These are phyloP conservation scores for Anthopleura sola DNA, from an alignment of 64 coral and sea anemone genomes.

Conservation along the genomic window DNA sequence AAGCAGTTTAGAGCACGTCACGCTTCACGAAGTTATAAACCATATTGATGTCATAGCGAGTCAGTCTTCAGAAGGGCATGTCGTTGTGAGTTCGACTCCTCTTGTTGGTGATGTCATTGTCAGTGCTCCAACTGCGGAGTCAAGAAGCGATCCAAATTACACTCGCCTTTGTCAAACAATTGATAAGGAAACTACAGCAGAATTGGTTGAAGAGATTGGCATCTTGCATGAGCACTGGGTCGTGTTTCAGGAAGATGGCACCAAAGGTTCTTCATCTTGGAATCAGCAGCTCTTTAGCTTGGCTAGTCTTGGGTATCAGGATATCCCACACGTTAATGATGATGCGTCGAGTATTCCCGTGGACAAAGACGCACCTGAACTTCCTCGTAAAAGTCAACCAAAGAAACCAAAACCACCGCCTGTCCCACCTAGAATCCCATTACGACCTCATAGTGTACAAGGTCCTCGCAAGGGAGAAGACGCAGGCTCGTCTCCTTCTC, in stretches of 20 bases:
- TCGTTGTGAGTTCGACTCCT: background rate
- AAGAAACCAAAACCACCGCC: background rate
- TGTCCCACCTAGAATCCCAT: background rate
- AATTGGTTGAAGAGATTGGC: background rate
- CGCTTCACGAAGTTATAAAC: background rate
- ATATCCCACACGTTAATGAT: background rate
- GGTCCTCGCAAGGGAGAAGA: background rate
- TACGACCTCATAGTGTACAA: background rate
- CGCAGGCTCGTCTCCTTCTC: background rate
- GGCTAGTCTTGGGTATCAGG: background rate
- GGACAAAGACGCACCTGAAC: background rate
- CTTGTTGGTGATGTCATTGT: background rate
- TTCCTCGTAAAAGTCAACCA: background rate
- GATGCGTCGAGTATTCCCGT: background rate
- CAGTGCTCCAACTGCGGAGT: background rate
- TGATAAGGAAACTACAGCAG: background rate
- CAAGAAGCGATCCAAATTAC: background rate
- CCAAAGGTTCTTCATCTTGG: background rate
- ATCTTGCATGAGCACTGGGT: background rate
- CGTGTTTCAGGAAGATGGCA: slow-evolving; percentile 4
- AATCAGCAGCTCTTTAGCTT: background rate
- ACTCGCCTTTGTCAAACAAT: background rate
- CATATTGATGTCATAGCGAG: background rate
- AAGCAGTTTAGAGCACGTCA: background rate
- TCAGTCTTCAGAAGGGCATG: background rate